These are phyloP conservation scores for Acronicta aceris DNA, from an alignment of 2,888 invertebrate genomes.

Conservation along the genomic window DNA sequence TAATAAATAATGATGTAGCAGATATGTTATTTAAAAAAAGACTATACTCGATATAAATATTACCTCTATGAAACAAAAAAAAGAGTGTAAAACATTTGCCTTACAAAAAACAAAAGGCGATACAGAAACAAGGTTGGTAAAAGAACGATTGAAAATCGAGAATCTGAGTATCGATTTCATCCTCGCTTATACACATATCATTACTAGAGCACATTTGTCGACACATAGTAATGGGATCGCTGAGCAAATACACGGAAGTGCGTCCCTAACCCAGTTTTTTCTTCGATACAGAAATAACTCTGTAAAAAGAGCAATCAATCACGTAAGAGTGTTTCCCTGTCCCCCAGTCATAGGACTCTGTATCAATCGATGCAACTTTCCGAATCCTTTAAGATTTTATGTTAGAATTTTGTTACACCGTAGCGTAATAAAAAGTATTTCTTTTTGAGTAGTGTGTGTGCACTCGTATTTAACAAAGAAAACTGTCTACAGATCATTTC, in stretches of 20 bases:
- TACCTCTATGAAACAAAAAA: no score
- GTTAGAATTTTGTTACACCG: slow-evolving; percentile 59
- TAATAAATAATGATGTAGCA: not conserved
- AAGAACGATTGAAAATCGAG: not conserved
- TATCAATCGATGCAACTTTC: slow-evolving; percentile 60
- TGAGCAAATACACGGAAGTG: slow-evolving; percentile 47
- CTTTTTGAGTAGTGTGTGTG: not conserved
- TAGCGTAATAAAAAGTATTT: slow-evolving; percentile 4
- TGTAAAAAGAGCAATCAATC: slow-evolving; percentile 60
- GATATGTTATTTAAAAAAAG: no score
- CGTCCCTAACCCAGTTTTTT: slow-evolving; percentile 49
- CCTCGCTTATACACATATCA: slow-evolving; percentile 33
- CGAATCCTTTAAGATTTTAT: slow-evolving; percentile 69
- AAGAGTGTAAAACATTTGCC: no score
- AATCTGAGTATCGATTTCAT: slow-evolving; percentile 22
- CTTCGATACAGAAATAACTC: slow-evolving; percentile 46
- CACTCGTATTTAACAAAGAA: no score
- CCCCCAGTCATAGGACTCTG: slow-evolving; percentile 59
- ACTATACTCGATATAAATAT: no score
- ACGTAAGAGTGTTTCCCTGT: slow-evolving; percentile 63
- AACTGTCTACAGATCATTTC: no score
- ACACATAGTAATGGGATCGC: slow-evolving; percentile 46
- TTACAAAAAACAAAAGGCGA: not conserved
- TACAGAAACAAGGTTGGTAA: not conserved
- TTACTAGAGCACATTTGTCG: slow-evolving; percentile 44